Evolutionary conservation across 2,797 vertebrate species (phyloP), one percentile per base, ranked within the genome.

Genomic region (Scolopax bukidnonensis): DNA sequence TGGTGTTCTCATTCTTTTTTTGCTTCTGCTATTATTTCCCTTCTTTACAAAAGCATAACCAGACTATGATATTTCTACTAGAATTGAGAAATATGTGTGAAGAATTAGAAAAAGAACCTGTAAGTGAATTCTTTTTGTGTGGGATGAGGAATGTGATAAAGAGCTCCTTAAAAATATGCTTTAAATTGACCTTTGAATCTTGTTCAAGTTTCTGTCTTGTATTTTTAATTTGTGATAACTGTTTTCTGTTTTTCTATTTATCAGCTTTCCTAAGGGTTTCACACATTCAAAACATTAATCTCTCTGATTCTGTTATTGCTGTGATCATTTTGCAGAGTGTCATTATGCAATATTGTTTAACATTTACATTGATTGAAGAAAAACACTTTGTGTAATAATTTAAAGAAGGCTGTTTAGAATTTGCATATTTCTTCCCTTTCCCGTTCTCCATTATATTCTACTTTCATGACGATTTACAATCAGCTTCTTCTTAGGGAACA

Each of bases 161-260:
- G 36, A 84, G 7, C 18, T 86, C 12, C 76, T 79, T 83, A 75
- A 94, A 96, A 97, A 95, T 84, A 90, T 74, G 90, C 45, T 95
- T 87, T 71, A 89, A 85, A 87, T 74, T 89, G 85, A 93, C 87
- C 90, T 92, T 85, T 84, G 86, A 91, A 77, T 87, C 54, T 91
- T 93, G 83, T 88, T 94, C 76, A 87, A 92, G 21, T 86, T 94
- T 90, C 78, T 89, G 69, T 67, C 86, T 88, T 85, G 74, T 91
- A 89, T 94, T 92, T 95, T 69, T 65, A 69, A 93, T 93, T 90
- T 53, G 60, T 84, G 71, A 83, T 84, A 84, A 84, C 67, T 84
- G 51, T 87, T 96, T 93, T 77, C 41, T 84, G 67, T 57, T 95
- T 84, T 82, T 95, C 45, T 76, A 53, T 86, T 89, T 91, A 69